Base-by-base conservation (phyloP, 92 coral and sea anemone genomes). In the Montipora capitata region DNA sequence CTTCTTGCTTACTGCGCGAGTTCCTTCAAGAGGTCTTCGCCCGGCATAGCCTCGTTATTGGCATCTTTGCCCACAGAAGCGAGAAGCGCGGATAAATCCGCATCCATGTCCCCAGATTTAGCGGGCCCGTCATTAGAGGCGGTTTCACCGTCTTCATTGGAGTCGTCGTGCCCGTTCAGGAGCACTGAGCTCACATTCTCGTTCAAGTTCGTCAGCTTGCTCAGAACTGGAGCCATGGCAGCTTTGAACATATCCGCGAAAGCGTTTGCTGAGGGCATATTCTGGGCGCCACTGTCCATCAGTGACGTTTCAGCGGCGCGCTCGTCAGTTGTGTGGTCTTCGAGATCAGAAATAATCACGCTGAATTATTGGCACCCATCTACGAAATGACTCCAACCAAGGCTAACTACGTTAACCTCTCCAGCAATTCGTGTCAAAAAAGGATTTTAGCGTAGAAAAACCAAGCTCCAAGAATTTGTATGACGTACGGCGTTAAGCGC, bases 171-270 rank as follows among this genome's bases (percentile, higher is more conserved):
- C 76, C 58, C 83, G 20, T 71, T 85, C 75, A 41, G 62, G 89
- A 85, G 89, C 82, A 59, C 68, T 9, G 82, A 12, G 74, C 48
- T 73, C 40, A 84, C 76, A 61, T 84, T 84, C 56, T 84, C 67
- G 61, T 45, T 45, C 51, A 45, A 45, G 51, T 45, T 45, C 51
- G 51, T 45, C 51, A 45, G 51, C 68, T 83, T 74, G n/a, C 52
- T 49, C 52, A 79, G 72, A 62, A 79, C 72, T 69, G 74, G 72
- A 69, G 84, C 84, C 68, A 61, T 61, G 72, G 71, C 71, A 2
- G 51, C 51, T 45, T 45, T 45, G 51, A 45, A 45, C 51, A 45
- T 45, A 45, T 45, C 4, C 51, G 74, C 72, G 56, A 66, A 44
- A 61, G 38, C 51, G 74, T 38, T 69, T 11, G 56, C 16, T 16